Conservation (phyloP, 2,888 invertebrate genomes). For the Microctonus brassicae region DNA sequence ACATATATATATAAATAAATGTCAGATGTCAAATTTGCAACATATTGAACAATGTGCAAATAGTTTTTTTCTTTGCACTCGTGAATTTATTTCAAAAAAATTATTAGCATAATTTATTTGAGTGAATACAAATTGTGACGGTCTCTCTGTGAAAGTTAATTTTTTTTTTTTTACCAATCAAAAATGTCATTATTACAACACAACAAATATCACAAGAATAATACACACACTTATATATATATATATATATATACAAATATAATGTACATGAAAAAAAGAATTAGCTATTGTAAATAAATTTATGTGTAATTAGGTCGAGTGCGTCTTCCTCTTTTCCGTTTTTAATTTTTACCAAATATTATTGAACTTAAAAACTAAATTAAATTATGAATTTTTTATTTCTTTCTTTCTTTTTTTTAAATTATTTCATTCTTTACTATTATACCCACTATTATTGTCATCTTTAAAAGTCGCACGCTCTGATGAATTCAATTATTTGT, state of each 20-base stretch:
- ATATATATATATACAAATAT: too few relatives aligned
- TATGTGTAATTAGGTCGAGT: neutral
- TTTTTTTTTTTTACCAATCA: neutral
- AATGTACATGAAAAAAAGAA: neutral
- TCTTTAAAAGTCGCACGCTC: neutral
- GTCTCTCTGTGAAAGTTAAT: neutral
- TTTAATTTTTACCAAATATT: too few relatives aligned
- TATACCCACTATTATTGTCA: neutral
- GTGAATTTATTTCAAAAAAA: neutral
- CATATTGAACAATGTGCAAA: neutral
- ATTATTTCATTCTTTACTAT: constrained; percentile 9
- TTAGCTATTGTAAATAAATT: too few relatives aligned
- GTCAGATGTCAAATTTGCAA: neutral
- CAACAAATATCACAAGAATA: neutral
- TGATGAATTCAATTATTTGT: constrained; percentile 23
- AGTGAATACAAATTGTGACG: neutral
- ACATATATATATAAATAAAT: neutral
- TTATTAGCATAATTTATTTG: neutral
- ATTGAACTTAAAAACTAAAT: too few relatives aligned
- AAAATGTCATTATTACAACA: neutral
- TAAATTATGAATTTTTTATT: too few relatives aligned
- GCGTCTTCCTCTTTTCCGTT: neutral
- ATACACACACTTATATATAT: neutral
- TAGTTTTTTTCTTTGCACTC: neutral
- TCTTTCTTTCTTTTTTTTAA: constrained; percentile 8